Evolutionary conservation across 2,113 vertebrate species (phyloP).

Genomic region (Orycteropus afer): DNA sequence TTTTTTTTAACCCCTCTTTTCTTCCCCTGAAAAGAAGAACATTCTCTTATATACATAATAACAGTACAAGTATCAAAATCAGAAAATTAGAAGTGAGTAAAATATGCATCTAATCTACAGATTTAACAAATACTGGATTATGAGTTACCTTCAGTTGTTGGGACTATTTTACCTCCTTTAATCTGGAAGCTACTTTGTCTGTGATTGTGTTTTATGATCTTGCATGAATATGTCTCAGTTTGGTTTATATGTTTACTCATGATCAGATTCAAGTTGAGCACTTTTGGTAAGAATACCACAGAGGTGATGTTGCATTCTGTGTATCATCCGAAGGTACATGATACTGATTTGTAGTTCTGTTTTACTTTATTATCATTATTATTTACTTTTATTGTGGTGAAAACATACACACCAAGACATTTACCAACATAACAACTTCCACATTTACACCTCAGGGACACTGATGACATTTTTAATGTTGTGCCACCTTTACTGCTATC

Average conservation of each 20-base stretch:
- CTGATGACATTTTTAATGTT: no score
- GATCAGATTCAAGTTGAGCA: neutral
- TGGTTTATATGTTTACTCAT: neutral
- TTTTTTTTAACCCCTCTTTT: no score
- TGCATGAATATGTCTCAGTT: neutral
- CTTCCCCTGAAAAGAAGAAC: neutral
- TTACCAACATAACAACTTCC: no score
- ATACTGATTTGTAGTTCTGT: neutral
- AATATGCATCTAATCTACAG: neutral
- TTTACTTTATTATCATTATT: no score
- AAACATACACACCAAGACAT: no score
- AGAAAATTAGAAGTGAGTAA: no score
- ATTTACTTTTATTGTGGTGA: no score
- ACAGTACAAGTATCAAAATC: no score
- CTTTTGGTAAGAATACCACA: no score
- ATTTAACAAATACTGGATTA: neutral
- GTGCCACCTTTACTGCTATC: no score
- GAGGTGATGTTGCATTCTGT: neutral
- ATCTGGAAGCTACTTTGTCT: neutral
- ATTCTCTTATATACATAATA: neutral
- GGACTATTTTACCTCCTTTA: neutral
- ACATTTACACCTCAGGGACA: no score
- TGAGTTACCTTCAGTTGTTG: neutral
- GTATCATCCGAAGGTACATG: neutral
- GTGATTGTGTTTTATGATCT: neutral